Evolutionary conservation across 2,888 invertebrate genomes (phyloP).

Genomic region (Drosophila stalkeri): DNA sequence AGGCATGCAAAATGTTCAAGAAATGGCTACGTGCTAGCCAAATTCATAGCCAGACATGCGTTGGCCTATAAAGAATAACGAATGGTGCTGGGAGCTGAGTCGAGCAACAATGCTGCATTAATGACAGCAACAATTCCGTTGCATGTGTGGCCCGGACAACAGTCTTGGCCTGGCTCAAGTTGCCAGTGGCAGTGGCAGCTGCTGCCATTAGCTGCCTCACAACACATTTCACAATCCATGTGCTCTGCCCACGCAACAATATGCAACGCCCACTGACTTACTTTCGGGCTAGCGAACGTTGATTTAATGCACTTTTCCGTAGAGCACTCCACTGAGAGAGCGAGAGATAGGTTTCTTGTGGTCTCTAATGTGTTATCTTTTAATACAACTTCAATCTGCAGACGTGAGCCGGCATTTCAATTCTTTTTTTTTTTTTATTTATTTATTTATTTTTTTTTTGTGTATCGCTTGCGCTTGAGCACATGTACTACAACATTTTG

Average conservation of each 20-base stretch:
- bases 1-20: conserved; percentile 30
- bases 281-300: conserved; percentile 54
- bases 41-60: conserved; percentile 51
- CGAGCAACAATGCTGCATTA: conserved; percentile 65
- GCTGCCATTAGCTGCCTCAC: conserved; percentile 53
- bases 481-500: conserved; percentile 48
- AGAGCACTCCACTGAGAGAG: conserved; percentile 25
- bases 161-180: conserved; percentile 19
- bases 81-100: conserved; percentile 26
- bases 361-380: conserved; percentile 76
- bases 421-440: conserved; percentile 18
- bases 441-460: conserved; percentile 28
- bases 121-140: conserved; percentile 70
- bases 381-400: conserved; percentile 72
- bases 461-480: conserved; percentile 13
- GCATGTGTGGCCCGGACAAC: conserved; percentile 52
- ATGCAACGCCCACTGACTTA: conserved; percentile 73
- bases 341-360: conserved; percentile 16
- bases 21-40: conserved; percentile 42
- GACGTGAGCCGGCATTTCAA: conserved; percentile 62
- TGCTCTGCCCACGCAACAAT: conserved; percentile 35
- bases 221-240: conserved; percentile 1
- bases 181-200: conserved; percentile 22
- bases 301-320: conserved; percentile 64
- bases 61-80: conserved; percentile 53